A percentile compares a stretch with the other conserved stretches of the same genome.
These are phyloP conservation scores for Heterotilapia buettikoferi DNA, from an alignment of 2,113 vertebrate species.

Conservation along the genomic window DNA sequence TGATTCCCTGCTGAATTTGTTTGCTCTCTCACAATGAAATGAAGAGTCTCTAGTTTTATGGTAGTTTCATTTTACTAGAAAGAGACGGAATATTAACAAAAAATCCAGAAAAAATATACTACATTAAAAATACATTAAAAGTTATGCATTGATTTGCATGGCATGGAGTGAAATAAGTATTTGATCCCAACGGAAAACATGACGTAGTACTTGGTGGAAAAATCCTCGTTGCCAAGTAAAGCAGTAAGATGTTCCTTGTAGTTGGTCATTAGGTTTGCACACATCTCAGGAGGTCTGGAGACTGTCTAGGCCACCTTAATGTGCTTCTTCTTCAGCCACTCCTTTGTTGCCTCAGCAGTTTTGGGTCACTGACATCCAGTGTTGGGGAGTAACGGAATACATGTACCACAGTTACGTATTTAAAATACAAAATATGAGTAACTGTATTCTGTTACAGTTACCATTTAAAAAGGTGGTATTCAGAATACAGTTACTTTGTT, in stretches of 20 bases:
- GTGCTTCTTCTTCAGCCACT: not conserved
- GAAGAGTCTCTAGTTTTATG: not conserved
- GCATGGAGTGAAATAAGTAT: not conserved
- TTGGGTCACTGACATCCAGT: not conserved
- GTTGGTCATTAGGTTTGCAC: not conserved
- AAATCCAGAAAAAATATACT: not conserved
- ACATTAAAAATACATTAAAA: not conserved
- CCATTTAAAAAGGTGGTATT: not conserved
- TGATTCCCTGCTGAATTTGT: not conserved
- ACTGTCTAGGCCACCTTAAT: not conserved
- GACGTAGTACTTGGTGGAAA: not conserved
- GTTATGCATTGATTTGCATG: not conserved
- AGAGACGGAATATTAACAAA: accelerated
- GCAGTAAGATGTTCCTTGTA: not conserved
- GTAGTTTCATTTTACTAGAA: not conserved
- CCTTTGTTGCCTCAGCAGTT: not conserved
- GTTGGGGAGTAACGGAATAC: not conserved
- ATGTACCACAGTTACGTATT: not conserved
- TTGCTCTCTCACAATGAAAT: not conserved
- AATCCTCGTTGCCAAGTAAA: not conserved
- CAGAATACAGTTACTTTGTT: not conserved
- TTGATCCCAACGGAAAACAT: not conserved
- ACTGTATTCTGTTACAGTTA: not conserved
- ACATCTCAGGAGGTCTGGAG: not conserved
- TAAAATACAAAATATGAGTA: not conserved